Conservation (phyloP, 2,797 vertebrate species). For the Epinephelus awoara region DNA sequence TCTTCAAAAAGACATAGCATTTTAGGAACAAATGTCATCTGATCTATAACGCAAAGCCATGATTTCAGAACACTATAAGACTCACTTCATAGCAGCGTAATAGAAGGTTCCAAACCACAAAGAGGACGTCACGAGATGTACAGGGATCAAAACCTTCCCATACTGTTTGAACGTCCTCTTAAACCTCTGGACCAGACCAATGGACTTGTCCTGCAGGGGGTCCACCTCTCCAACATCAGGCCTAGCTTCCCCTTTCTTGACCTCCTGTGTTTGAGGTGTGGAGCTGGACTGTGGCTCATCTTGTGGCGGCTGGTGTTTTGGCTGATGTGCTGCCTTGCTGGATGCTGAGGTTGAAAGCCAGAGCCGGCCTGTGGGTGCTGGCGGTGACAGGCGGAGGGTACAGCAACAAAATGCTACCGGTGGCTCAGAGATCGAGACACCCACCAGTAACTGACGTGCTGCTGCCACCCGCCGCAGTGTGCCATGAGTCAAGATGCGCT, state of each 20-base stretch:
- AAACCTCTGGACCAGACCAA: slow-evolving; percentile 93
- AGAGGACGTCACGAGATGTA: slow-evolving; percentile 94
- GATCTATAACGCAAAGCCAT: not conserved
- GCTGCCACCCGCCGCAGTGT: slow-evolving; percentile 74
- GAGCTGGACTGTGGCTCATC: slow-evolving; percentile 43
- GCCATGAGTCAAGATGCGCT: slow-evolving; percentile 76
- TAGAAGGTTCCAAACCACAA: slow-evolving; percentile 97
- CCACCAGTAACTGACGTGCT: slow-evolving; percentile 51
- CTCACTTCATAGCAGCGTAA: slow-evolving; percentile 98
- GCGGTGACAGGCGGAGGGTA: slow-evolving; percentile 41
- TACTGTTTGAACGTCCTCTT: slow-evolving; percentile 98
- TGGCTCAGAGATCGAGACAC: not conserved
- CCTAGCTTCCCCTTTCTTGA: slow-evolving; percentile 6
- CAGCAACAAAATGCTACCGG: slow-evolving; percentile 55
- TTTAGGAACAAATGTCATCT: not conserved
- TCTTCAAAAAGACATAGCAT: not conserved
- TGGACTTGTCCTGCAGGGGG: slow-evolving; percentile 95
- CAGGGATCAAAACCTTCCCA: slow-evolving; percentile 96
- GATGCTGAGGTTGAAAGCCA: slow-evolving; percentile 82
- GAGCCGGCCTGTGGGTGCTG: slow-evolving; percentile 39
- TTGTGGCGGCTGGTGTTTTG: slow-evolving; percentile 62
- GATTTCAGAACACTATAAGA: slow-evolving; percentile 37
- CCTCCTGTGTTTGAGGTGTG: slow-evolving; percentile 20
- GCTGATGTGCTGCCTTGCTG: slow-evolving; percentile 76
- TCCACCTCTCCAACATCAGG: slow-evolving; percentile 83